Evolutionary conservation across 2,797 vertebrate genomes (phyloP).

Genomic region (Coregonus suidteri): DNA sequence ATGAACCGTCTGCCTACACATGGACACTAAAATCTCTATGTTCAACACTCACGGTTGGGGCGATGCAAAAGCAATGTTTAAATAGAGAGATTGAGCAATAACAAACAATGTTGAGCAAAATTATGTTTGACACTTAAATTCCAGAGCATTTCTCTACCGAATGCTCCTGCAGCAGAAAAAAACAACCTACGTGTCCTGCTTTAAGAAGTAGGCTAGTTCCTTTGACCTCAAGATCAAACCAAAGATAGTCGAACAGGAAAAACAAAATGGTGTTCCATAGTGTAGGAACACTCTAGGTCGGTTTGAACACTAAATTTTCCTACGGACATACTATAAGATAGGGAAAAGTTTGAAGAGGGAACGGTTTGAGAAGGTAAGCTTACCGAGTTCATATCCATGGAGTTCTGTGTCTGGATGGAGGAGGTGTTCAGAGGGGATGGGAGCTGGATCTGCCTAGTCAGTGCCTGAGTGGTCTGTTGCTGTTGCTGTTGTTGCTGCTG

Average conservation of each 20-base stretch:
- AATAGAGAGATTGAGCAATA: too few relatives aligned
- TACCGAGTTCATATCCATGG: slow-evolving; percentile 88
- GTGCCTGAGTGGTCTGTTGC: slow-evolving; percentile 27
- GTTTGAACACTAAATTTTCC: neutral
- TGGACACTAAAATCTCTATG: neutral
- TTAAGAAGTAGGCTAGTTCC: neutral
- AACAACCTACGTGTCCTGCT: neutral
- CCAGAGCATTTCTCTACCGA: neutral
- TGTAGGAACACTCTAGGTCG: neutral
- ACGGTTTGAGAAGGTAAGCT: slow-evolving; percentile 44
- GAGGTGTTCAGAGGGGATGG: slow-evolving; percentile 75
- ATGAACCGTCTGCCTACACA: neutral
- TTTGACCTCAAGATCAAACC: neutral
- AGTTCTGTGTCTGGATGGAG: slow-evolving; percentile 79
- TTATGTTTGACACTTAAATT: neutral
- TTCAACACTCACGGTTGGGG: neutral
- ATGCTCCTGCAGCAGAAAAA: neutral
- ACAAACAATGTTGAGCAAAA: too few relatives aligned
- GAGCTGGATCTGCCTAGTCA: slow-evolving; percentile 75
- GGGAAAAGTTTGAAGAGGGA: neutral
- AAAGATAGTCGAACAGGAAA: neutral
- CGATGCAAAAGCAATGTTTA: neutral
- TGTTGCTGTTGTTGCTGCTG: slow-evolving; percentile 50
- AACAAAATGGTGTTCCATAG: neutral
- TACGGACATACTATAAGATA: neutral